Evolutionary conservation across 2,113 vertebrate species (phyloP).

Genomic region (Hippocampus guttulatus): DNA sequence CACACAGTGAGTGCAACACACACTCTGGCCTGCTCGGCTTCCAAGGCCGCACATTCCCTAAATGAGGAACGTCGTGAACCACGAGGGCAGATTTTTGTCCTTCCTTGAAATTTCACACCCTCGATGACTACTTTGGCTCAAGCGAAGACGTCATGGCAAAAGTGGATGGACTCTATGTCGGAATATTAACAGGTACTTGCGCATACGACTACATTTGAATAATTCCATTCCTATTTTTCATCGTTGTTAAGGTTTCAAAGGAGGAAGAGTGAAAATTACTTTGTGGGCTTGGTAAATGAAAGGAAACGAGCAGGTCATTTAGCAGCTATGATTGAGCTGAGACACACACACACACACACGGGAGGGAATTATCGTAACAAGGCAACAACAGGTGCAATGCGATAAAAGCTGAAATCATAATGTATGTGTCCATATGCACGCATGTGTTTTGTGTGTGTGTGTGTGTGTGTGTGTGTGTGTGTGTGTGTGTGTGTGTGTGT

Average conservation of each 20-base stretch:
- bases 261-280: not conserved
- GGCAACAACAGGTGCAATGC: constrained; percentile 7
- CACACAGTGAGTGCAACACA: not conserved
- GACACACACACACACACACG: not conserved
- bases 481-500: not conserved
- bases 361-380: too few relatives aligned
- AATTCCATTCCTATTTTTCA: not conserved
- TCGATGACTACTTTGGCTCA: constrained; percentile 18
- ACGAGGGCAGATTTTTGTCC: constrained; percentile 27
- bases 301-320: not conserved
- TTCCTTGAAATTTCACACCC: constrained; percentile 22
- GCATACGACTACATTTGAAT: not conserved
- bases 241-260: not conserved
- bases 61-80: constrained; percentile 39
- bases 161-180: constrained; percentile 39
- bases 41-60: constrained; percentile 12
- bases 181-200: constrained; percentile 48
- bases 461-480: not conserved
- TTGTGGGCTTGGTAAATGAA: not conserved
- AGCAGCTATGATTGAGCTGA: not conserved
- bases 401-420: not conserved
- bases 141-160: constrained; percentile 53
- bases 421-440: not conserved
- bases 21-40: constrained; percentile 10
- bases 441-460: not conserved